A percentile compares a stretch with the other conserved stretches of the same genome.
These are phyloP conservation scores for Labeo catla DNA, from an alignment of 2,113 vertebrate species.

Conservation along the genomic window DNA sequence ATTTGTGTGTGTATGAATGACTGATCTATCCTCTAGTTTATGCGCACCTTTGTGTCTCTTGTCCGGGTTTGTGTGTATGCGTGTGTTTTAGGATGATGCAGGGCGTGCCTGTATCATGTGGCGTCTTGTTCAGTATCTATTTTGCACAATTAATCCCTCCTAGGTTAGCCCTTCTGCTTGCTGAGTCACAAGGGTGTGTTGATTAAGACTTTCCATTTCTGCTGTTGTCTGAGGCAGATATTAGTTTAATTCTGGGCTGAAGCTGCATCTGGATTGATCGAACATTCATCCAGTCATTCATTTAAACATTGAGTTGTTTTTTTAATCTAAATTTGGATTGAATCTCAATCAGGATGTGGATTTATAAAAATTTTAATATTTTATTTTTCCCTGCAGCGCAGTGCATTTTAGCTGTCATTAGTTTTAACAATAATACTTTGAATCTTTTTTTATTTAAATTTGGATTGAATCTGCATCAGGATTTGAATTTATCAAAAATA, in stretches of 20 bases:
- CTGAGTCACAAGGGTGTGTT: slow-evolving; percentile 32
- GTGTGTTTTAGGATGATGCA: slow-evolving; percentile 29
- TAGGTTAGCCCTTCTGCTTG: not conserved
- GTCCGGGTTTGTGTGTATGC: slow-evolving; percentile 60
- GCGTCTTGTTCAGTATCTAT: not conserved
- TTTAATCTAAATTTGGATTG: not conserved
- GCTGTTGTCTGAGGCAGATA: not conserved
- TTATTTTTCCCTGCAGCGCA: not conserved
- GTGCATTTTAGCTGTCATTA: not conserved
- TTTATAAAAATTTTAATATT: not conserved
- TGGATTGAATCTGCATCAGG: not conserved
- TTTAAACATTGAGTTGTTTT: not conserved
- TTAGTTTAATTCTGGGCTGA: not conserved
- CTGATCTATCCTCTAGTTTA: slow-evolving; percentile 58
- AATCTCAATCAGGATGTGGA: not conserved
- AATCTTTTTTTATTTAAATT: not conserved
- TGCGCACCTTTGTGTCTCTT: slow-evolving; percentile 46
- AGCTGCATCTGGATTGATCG: not conserved
- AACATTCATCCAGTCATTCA: not conserved
- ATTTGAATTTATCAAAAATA: no score
- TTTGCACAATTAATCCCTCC: slow-evolving; percentile 13
- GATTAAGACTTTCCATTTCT: not conserved
- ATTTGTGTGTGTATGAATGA: slow-evolving; percentile 56
- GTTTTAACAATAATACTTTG: not conserved
- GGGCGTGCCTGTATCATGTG: slow-evolving; percentile 38